Conservation (phyloP, 2,888 invertebrate species). For the Helleia helle region DNA sequence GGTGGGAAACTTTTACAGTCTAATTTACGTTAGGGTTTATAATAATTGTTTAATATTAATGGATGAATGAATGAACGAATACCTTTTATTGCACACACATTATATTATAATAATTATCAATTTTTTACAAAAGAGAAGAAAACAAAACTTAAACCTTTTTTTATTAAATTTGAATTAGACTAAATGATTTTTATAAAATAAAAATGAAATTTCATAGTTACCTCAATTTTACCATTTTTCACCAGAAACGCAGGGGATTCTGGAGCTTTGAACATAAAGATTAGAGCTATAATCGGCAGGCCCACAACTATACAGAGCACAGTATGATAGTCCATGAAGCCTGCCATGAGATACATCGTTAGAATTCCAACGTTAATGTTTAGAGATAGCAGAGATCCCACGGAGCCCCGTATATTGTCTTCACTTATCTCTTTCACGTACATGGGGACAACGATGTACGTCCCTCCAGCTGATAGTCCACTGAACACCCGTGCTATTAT, state of each 20-base stretch:
- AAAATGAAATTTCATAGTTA: no score
- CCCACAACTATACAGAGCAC: conserved; percentile 35
- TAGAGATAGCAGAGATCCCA: conserved; percentile 38
- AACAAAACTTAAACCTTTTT: no score
- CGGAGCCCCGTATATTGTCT: conserved; percentile 38
- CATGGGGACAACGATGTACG: conserved; percentile 41
- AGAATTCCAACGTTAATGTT: conserved; percentile 41
- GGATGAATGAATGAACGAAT: no score
- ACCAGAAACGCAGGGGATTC: conserved; percentile 56
- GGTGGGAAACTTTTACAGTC: no score
- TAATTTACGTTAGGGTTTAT: no score
- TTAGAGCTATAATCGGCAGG: conserved; percentile 32
- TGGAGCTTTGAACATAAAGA: conserved; percentile 42
- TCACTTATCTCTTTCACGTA: conserved; percentile 51
- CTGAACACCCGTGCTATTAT: conserved; percentile 38
- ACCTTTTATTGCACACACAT: no score
- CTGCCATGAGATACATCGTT: conserved; percentile 43
- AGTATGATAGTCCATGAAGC: conserved; percentile 37
- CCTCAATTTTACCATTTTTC: conserved; percentile 40
- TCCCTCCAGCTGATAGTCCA: conserved; percentile 43
- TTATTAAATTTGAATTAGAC: no score
- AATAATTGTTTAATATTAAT: no score
- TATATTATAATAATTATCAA: no score
- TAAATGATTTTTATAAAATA: no score
- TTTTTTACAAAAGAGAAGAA: no score